Conservation (phyloP, 2,113 vertebrate species). For the Psephotus haematonotus region DNA sequence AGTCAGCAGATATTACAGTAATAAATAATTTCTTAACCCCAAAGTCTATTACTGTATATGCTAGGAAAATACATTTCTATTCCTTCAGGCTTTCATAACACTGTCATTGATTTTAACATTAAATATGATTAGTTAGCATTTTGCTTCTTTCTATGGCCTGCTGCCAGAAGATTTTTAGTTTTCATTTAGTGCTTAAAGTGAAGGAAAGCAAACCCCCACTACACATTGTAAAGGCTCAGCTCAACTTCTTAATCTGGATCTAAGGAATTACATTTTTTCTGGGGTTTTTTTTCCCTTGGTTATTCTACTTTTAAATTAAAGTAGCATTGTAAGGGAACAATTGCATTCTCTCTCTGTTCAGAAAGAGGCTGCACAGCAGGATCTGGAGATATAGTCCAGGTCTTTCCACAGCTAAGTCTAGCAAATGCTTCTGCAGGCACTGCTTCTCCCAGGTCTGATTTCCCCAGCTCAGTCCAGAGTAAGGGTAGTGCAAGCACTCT, state of each 20-base stretch:
- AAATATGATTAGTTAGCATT: constrained; percentile 69
- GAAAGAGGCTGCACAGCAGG: not conserved
- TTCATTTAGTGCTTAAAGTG: constrained; percentile 52
- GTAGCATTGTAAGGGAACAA: not conserved
- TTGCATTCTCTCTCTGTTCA: not conserved
- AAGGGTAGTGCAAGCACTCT: not conserved
- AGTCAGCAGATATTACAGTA: constrained; percentile 31
- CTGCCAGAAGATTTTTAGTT: constrained; percentile 52
- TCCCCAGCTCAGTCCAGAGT: not conserved
- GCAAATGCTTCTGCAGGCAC: not conserved
- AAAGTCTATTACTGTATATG: not conserved
- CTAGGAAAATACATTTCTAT: constrained; percentile 49
- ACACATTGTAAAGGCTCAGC: not conserved
- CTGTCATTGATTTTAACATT: constrained; percentile 67
- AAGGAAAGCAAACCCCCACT: not conserved
- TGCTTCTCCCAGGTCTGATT: not conserved
- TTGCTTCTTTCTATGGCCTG: constrained; percentile 26
- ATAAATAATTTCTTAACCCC: constrained; percentile 32
- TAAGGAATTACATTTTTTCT: not conserved
- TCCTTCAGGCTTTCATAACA: constrained; percentile 47
- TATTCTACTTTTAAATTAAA: not conserved
- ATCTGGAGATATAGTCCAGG: not conserved
- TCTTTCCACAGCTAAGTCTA: not conserved
- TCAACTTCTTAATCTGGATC: not conserved
- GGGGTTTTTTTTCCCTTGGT: not conserved